phyloP scores from a whole-genome alignment of 2,113 vertebrate genomes.

The Aleadryas rufinucha region DNA sequence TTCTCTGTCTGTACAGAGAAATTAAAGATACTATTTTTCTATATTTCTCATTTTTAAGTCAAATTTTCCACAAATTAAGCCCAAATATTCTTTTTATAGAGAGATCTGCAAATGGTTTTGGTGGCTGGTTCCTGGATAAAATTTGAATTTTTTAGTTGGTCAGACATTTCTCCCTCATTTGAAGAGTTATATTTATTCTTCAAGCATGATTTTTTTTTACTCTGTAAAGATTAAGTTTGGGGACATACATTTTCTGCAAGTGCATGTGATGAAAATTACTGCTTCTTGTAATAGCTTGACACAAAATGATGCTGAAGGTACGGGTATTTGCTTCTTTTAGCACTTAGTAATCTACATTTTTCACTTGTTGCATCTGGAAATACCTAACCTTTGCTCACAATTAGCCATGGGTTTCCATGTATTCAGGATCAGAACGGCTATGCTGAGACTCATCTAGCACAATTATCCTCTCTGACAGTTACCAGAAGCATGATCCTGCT shows the following conservation, averaged over 20 bases:
- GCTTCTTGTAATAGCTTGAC: not conserved
- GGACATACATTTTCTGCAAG: not conserved
- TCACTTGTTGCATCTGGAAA: not conserved
- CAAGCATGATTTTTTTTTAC: not conserved
- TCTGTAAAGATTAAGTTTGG: not conserved
- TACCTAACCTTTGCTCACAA: not conserved
- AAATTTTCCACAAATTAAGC: not conserved
- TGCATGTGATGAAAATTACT: not conserved
- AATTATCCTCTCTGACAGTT: not conserved
- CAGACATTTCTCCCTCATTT: not conserved
- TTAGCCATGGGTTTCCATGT: not conserved
- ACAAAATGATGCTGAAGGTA: not conserved
- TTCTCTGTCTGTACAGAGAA: not conserved
- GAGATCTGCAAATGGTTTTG: not conserved
- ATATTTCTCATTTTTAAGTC: not conserved
- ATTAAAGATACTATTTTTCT: not conserved
- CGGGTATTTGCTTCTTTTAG: not conserved
- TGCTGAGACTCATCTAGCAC: not conserved
- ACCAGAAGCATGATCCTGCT: not conserved
- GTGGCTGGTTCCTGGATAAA: not conserved
- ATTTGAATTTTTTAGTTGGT: not conserved
- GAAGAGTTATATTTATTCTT: not conserved
- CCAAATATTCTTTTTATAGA: not conserved
- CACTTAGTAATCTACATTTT: not conserved
- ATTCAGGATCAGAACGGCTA: not conserved